Conservation (phyloP, 2,888 invertebrate genomes). For the Anaspis maculata region DNA sequence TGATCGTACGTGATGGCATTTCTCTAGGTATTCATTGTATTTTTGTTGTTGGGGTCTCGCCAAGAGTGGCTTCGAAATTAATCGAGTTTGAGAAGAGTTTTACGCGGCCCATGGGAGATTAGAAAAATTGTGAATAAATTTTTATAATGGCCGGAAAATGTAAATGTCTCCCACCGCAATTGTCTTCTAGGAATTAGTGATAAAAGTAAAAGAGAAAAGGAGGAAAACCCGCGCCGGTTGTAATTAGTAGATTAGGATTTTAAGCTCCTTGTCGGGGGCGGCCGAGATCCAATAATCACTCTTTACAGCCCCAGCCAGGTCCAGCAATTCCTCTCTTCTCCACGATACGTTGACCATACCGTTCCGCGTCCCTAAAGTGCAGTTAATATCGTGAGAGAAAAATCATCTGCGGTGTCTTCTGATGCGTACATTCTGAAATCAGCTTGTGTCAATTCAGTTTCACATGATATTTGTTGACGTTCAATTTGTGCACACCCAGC, state of each 20-base stretch:
- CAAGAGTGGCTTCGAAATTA: constrained; percentile 13
- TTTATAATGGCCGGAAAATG: constrained; percentile 15
- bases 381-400: constrained; percentile 7
- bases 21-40: constrained; percentile 4
- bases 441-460: constrained; percentile 4
- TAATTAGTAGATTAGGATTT: constrained; percentile 18
- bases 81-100: constrained; percentile 10
- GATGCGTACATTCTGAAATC: constrained; percentile 2
- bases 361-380: constrained; percentile 9
- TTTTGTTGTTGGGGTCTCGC: too few relatives aligned
- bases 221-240: constrained; percentile 14
- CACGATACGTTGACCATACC: constrained; percentile 10
- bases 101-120: constrained; percentile 12
- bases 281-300: constrained; percentile 15
- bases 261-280: constrained; percentile 16
- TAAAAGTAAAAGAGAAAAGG: constrained; percentile 16
- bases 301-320: constrained; percentile 15
- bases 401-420: not conserved
- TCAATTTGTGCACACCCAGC: constrained; percentile 8
- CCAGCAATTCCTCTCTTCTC: too few relatives aligned
- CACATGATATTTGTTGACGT: constrained; percentile 4
- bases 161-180: constrained; percentile 14
- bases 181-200: constrained; percentile 15
- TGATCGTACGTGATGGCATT: too few relatives aligned
- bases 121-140: constrained; percentile 16